A percentile compares a stretch with the other conserved stretches of the same genome.
These are phyloP conservation scores for Cyprinodon brontotheroides DNA, from an alignment of 2,113 vertebrate species.

Conservation along the genomic window DNA sequence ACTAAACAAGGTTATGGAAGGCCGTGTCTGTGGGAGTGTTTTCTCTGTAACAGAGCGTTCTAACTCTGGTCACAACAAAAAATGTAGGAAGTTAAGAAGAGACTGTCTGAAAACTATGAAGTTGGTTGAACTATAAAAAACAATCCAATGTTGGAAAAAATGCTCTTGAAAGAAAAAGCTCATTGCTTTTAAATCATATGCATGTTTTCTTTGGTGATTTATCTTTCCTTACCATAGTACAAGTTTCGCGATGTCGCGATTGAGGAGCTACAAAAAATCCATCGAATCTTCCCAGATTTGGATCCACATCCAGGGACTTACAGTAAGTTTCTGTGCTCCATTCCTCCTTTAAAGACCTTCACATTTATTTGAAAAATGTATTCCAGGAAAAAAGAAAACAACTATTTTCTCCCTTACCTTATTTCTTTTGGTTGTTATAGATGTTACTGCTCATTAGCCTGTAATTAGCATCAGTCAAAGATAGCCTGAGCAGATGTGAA, in stretches of 20 bases:
- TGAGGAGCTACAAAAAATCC: slow-evolving; percentile 77
- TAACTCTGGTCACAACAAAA: no score
- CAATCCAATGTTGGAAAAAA: not conserved
- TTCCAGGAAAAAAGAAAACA: not conserved
- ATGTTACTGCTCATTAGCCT: not conserved
- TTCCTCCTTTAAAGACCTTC: not conserved
- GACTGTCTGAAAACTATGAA: not conserved
- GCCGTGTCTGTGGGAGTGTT: no score
- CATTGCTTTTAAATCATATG: not conserved
- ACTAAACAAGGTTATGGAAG: no score
- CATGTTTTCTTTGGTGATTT: not conserved
- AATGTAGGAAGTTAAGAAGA: not conserved
- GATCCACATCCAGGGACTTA: slow-evolving; percentile 63
- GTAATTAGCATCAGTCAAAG: not conserved
- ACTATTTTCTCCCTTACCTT: not conserved
- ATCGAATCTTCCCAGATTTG: slow-evolving; percentile 64
- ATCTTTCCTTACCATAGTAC: slow-evolving; percentile 60
- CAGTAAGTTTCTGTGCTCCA: slow-evolving; percentile 65
- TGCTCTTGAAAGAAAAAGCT: not conserved
- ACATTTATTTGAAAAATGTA: not conserved
- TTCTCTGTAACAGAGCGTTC: no score
- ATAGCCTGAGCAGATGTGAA: not conserved
- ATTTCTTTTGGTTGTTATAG: not conserved
- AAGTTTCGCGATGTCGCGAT: slow-evolving; percentile 80
- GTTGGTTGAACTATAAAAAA: no score